These are phyloP conservation scores for Limanda limanda DNA, from an alignment of 2,113 vertebrate species.

Conservation along the genomic window DNA sequence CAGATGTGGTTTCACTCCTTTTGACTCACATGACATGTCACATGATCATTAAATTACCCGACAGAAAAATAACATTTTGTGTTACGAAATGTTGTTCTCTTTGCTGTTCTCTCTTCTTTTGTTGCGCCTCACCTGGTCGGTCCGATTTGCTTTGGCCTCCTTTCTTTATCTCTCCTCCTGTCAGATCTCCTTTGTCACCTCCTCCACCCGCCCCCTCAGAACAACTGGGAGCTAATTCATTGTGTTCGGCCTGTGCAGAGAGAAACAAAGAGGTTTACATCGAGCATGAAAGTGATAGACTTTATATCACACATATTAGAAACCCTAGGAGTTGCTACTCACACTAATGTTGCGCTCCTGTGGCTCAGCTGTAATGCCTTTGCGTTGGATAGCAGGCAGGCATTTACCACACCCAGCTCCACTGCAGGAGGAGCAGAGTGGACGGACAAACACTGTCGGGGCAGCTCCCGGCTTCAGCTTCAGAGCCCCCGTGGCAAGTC, in stretches of 20 bases:
- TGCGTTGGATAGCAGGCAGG: conserved; percentile 57
- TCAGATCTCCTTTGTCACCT: conserved; percentile 7
- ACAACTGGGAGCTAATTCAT: background rate
- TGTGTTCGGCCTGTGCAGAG: conserved; percentile 23
- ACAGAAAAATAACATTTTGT: background rate
- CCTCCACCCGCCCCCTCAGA: conserved; percentile 11
- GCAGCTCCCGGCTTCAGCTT: conserved; percentile 76
- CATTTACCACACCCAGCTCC: conserved; percentile 63
- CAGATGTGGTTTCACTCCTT: no score
- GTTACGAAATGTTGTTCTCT: background rate
- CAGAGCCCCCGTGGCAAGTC: conserved; percentile 30
- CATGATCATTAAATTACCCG: background rate
- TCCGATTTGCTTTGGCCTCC: conserved; percentile 16
- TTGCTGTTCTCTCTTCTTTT: no score
- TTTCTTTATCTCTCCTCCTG: background rate
- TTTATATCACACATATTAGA: background rate
- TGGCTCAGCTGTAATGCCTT: conserved; percentile 26
- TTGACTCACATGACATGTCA: no score
- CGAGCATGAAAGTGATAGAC: background rate
- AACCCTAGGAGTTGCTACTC: conserved; percentile 31
- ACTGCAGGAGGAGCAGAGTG: conserved; percentile 65
- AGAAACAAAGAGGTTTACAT: background rate
- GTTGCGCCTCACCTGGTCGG: conserved; percentile 48
- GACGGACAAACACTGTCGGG: conserved; percentile 81
- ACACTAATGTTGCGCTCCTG: conserved; percentile 40